These are phyloP conservation scores for Steinernema hermaphroditum DNA, from an alignment of 2,888 invertebrate species.

Conservation along the genomic window DNA sequence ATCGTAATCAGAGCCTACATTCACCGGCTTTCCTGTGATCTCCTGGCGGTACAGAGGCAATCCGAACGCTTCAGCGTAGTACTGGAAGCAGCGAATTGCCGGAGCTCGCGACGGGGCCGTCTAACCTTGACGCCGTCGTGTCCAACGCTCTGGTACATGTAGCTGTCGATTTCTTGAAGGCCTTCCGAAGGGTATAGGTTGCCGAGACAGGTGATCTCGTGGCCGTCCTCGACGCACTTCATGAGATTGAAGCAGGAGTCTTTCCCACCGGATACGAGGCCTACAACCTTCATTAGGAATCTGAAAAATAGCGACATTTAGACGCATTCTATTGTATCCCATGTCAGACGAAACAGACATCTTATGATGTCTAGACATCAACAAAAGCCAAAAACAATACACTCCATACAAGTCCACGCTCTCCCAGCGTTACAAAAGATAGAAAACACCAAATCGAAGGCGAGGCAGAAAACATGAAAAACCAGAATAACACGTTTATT, in stretches of 20 bases:
- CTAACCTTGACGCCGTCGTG: conserved; percentile 83
- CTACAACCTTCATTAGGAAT: conserved; percentile 60
- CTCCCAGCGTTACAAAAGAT: conserved; percentile 3
- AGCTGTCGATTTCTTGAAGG: conserved; percentile 89
- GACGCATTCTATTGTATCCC: neutral
- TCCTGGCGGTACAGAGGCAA: conserved; percentile 83
- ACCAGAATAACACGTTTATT: neutral
- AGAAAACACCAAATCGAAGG: neutral
- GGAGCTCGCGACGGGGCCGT: neutral
- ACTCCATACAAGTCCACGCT: no score
- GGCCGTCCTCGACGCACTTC: conserved; percentile 78
- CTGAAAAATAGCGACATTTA: neutral
- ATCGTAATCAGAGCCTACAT: conserved; percentile 74
- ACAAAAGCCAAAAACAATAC: no score
- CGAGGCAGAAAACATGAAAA: neutral
- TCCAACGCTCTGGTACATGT: conserved; percentile 97
- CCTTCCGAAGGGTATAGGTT: conserved; percentile 79
- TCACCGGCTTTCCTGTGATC: conserved; percentile 82
- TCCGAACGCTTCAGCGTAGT: conserved; percentile 87
- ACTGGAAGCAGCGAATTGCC: conserved; percentile 64
- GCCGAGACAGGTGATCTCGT: conserved; percentile 90
- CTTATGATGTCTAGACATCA: no score
- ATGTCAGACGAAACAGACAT: neutral
- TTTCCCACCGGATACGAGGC: conserved; percentile 84
- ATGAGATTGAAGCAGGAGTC: conserved; percentile 99